Percentiles rank a stretch among this genome's conserved stretches.
phyloP scores from a whole-genome alignment of 2,888 invertebrate genomes.

The Willowsia nigromaculata region DNA sequence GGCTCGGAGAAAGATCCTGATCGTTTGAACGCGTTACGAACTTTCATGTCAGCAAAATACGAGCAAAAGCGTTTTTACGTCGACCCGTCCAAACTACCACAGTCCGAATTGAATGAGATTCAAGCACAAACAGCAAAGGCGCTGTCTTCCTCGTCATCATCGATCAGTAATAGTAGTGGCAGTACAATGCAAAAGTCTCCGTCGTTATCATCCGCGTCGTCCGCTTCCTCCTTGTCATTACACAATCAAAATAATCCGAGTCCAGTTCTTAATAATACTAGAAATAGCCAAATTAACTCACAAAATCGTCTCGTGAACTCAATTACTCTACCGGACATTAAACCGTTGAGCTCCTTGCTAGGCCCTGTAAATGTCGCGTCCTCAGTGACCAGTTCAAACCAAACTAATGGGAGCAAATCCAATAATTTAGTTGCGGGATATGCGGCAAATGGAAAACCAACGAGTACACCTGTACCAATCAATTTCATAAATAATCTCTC shows the following conservation, averaged over 20 bases:
- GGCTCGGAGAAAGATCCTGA: slow-evolving; percentile 77
- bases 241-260: slow-evolving; percentile 75
- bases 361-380: slow-evolving; percentile 78
- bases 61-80: slow-evolving; percentile 78
- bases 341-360: slow-evolving; percentile 80
- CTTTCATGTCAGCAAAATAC: slow-evolving; percentile 77
- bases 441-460: slow-evolving; percentile 48
- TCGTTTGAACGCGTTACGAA: slow-evolving; percentile 72
- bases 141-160: slow-evolving; percentile 70
- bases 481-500: slow-evolving; percentile 77
- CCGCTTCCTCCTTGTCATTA: slow-evolving; percentile 72
- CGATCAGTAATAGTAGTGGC: slow-evolving; percentile 64
- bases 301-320: slow-evolving; percentile 76
- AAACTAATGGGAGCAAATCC: slow-evolving; percentile 66
- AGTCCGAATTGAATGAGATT: slow-evolving; percentile 76
- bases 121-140: slow-evolving; percentile 75
- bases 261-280: slow-evolving; percentile 76
- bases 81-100: slow-evolving; percentile 77
- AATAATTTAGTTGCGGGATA: slow-evolving; percentile 64
- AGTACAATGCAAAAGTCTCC: slow-evolving; percentile 77
- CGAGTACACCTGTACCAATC: slow-evolving; percentile 72
- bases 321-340: slow-evolving; percentile 79
- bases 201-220: slow-evolving; percentile 76
- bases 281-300: slow-evolving; percentile 62
- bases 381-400: slow-evolving; percentile 29